Evolutionary conservation across 2,888 invertebrate species (phyloP).

Genomic region (Calliphora vomitoria): DNA sequence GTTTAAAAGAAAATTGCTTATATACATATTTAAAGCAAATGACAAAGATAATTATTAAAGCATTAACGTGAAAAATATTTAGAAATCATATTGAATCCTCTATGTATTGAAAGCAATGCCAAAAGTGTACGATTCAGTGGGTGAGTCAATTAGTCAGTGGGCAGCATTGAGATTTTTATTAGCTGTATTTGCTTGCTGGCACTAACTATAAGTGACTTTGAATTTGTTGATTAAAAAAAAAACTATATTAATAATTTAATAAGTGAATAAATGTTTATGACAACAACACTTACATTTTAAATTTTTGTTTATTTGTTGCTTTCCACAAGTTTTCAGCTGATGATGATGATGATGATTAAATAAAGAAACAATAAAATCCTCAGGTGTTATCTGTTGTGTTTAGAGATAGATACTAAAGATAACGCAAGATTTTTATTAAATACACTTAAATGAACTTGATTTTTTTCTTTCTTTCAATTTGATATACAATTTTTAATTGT

Average conservation of each 20-base stretch:
- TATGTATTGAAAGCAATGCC: neutral
- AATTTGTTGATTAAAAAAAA: conserved; percentile 15
- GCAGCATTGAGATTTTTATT: conserved; percentile 16
- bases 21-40: conserved; percentile 12
- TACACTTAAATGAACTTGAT: conserved; percentile 50
- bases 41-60: conserved; percentile 36
- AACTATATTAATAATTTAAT: neutral
- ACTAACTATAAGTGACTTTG: conserved; percentile 31
- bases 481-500: conserved; percentile 1
- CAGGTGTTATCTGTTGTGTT: conserved; percentile 48
- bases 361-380: conserved; percentile 18
- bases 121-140: neutral
- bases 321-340: conserved; percentile 19
- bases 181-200: conserved; percentile 10
- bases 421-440: conserved; percentile 8
- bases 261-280: conserved; percentile 10
- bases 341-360: conserved; percentile 15
- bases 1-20: conserved; percentile 17
- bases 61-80: neutral
- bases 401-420: conserved; percentile 31
- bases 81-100: neutral
- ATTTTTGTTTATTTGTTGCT: conserved; percentile 11
- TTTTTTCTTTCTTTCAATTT: conserved; percentile 16
- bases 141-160: conserved; percentile 12
- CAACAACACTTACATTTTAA: conserved; percentile 57